These are phyloP conservation scores for Papilio gigon DNA, from an alignment of 2,888 invertebrate genomes.

Conservation along the genomic window DNA sequence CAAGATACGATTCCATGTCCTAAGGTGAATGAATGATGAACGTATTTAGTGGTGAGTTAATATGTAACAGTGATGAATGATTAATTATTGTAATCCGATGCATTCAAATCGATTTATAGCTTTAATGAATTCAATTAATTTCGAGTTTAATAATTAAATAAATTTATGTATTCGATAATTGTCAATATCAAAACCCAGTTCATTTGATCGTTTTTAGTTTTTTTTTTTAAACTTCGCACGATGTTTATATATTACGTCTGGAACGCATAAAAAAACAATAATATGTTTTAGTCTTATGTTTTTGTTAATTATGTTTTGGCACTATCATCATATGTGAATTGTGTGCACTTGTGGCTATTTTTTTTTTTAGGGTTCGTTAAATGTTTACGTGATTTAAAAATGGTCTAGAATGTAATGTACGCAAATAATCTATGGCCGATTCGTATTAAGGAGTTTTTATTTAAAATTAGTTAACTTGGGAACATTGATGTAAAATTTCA, in stretches of 20 bases:
- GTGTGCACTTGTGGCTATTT: neutral
- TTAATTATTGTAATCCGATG: conserved; percentile 8
- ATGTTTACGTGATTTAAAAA: neutral
- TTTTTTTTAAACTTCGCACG: neutral
- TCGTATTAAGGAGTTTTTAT: neutral
- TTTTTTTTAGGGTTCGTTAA: neutral
- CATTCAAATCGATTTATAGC: conserved; percentile 30
- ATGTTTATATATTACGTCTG: neutral
- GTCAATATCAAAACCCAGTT: neutral
- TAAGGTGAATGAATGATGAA: conserved; percentile 51
- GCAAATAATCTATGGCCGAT: neutral
- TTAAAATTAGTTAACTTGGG: neutral
- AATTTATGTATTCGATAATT: neutral
- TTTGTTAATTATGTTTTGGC: neutral
- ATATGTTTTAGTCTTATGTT: neutral
- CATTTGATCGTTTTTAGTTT: neutral
- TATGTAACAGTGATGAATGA: neutral
- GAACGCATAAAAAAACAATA: neutral
- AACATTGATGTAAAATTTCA: neutral
- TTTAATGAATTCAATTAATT: conserved; percentile 30
- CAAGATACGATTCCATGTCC: conserved; percentile 83
- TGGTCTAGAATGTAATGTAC: neutral
- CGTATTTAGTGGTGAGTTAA: neutral
- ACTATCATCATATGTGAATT: neutral
- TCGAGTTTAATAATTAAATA: conserved; percentile 4